Base-by-base conservation (phyloP, 2,113 vertebrate species). In the Pelodiscus sinensis region DNA sequence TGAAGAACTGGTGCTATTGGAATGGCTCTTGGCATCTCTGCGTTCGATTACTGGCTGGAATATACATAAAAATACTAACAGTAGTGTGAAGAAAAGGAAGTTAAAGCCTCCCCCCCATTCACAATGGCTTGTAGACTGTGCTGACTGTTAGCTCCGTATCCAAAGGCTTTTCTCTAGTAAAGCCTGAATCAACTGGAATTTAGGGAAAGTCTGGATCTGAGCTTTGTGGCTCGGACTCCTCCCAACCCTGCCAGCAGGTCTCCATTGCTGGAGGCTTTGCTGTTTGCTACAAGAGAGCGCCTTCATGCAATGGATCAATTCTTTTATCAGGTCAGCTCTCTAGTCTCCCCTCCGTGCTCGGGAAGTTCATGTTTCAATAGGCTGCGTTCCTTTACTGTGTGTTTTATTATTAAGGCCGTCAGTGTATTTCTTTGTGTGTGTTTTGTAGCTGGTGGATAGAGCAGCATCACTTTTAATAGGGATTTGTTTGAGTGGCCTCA, bases 181-280 rank as follows among this genome's bases (percentile, higher is more conserved):
- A 3, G 22, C 29, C 58, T 29, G 7, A 19, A 82, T 1, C 4
- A 16, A 55, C 29, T 1, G 0, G 9, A 7, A 7, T 31, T 6
- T 0, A 0, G 18, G 54, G 10, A 19, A 38, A 62, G 1, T 14
- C 3, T 3, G 38, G 27, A 81, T 73, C 2, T 60, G 4, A 0
- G 3, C 44, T 38, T 27, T 9, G 8, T 22, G 12, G 3, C 54
- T 22, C 27, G 0, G 0, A 27, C 1, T 24, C 81, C 12, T 0
- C 1, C 54, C 3, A 62, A 27, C 25, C 8, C 1, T 2, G 22
- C n/a, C 78, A 79, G 29, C 78, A 31, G 22, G 22, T 78, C 50
- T 84, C 78, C 24, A 3, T 65, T 95, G 27, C 0, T 6, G 82
- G 82, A 22, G 56, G 55, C 38, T 71, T 12, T 73, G 60, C 62